Evolutionary conservation across 2,113 vertebrate genomes (phyloP), one percentile per base, ranked within the genome.

Genomic region (Eidolon helvum): DNA sequence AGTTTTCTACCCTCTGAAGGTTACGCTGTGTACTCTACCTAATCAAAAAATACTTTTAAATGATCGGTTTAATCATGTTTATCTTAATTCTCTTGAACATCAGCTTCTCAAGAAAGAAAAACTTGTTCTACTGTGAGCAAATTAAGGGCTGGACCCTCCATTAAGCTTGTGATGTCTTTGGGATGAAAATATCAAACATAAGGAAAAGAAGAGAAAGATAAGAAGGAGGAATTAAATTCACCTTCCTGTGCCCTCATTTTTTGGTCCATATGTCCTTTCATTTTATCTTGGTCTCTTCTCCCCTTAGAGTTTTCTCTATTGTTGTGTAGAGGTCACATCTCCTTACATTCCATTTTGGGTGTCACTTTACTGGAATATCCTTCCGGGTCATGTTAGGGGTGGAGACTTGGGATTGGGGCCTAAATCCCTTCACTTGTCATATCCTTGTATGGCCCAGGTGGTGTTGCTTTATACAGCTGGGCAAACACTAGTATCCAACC

Each of bases 341-440:
- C 75, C 24, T 48, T 30, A 38, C 15, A 0, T 12, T 38, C 12
- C 2, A 1, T 14, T 38, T 43, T 0, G 1, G 50, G 22, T n/a
- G 14, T 16, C 74, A 77, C 43, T 72, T 68, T 55, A 12, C 53
- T 9, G 15, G n/a, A 38, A 9, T 16, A 48, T 26, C 53, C 35
- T 3, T 21, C 30, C 18, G 7, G 43, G 53, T 71, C 57, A 5
- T 0, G 10, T 38, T 14, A 14, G 59, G 71, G 57, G 38, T 4
- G 21, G 50, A 43, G 28, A 22, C 30, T 57, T 61, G 24, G 61
- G 19, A 14, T 88, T 55, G 59, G 43, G 14, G 68, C 53, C 43
- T 38, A 11, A 45, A 30, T 59, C 21, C 57, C 45, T 19, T 57
- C 35, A 9, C 43, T 33, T 10, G 35, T 2, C 35, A 45, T 21